Conservation (phyloP, 2,797 vertebrate genomes). For the Dryobates pubescens region DNA sequence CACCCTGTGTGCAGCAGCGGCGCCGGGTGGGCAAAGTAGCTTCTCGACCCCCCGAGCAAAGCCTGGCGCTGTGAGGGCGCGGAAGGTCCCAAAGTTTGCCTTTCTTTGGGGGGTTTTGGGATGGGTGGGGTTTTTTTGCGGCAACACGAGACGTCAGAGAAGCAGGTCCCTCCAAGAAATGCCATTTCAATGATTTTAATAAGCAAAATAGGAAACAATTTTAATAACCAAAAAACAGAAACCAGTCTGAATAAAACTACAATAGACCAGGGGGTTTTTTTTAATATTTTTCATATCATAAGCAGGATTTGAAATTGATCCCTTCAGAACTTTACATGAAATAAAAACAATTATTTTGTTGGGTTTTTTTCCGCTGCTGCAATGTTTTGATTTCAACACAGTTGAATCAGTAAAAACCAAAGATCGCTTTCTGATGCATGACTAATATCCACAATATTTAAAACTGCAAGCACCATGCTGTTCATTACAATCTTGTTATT, state of each 20-base stretch:
- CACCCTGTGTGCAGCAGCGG: not conserved
- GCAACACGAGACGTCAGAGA: constrained; percentile 44
- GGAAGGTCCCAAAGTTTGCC: not conserved
- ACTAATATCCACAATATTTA: constrained; percentile 96
- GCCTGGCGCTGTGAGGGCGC: not conserved
- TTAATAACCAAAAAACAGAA: constrained; percentile 99
- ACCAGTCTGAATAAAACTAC: constrained; percentile 99
- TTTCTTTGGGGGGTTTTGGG: not conserved
- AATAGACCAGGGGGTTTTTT: constrained; percentile 91
- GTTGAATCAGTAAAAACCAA: constrained; percentile 98
- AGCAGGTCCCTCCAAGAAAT: constrained; percentile 80
- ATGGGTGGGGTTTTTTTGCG: not conserved
- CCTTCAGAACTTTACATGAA: constrained; percentile 95
- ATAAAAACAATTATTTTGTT: constrained; percentile 86
- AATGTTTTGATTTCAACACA: constrained; percentile 98
- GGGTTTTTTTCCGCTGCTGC: constrained; percentile 91
- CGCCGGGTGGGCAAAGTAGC: not conserved
- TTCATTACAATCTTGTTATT: constrained; percentile 96
- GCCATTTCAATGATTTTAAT: constrained; percentile 99
- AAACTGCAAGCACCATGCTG: constrained; percentile 99
- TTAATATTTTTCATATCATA: constrained; percentile 96
- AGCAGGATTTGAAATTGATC: constrained; percentile 99
- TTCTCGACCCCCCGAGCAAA: not conserved
- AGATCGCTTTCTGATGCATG: constrained; percentile 92
- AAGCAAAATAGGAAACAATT: constrained; percentile 99